These are phyloP conservation scores for Procavia capensis DNA, from an alignment of 2,113 vertebrate genomes.

Conservation along the genomic window DNA sequence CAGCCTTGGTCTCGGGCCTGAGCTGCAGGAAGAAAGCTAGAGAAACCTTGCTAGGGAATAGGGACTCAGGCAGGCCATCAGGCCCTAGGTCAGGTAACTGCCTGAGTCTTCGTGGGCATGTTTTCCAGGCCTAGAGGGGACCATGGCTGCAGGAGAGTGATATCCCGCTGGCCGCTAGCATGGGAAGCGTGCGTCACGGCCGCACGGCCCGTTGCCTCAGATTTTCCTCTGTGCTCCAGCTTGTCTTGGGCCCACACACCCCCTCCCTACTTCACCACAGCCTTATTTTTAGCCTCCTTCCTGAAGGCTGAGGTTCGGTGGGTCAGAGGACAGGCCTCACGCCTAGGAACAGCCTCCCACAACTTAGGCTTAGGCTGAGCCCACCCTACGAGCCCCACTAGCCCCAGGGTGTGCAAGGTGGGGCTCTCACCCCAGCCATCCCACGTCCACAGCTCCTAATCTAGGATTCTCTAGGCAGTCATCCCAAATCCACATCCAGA, in stretches of 20 bases:
- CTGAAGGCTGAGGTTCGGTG: slow-evolving; percentile 81
- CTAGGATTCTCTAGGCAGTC: background rate
- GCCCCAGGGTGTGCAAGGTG: background rate
- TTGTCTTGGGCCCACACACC: background rate
- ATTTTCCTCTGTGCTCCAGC: slow-evolving; percentile 77
- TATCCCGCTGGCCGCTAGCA: slow-evolving; percentile 31
- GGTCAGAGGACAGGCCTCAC: slow-evolving; percentile 74
- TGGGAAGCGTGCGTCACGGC: slow-evolving; percentile 72
- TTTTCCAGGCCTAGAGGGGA: background rate
- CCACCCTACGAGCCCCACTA: background rate
- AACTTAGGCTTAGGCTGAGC: slow-evolving; percentile 33
- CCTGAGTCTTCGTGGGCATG: background rate
- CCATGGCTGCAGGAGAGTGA: background rate
- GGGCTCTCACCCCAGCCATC: background rate
- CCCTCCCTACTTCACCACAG: slow-evolving; percentile 71
- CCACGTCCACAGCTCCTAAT: rapidly evolving
- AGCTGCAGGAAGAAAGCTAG: background rate
- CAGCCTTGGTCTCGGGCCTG: background rate
- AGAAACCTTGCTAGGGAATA: background rate
- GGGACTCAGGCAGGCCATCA: background rate
- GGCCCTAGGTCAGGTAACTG: slow-evolving; percentile 1
- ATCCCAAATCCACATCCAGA: background rate
- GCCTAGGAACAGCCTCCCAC: slow-evolving; percentile 61
- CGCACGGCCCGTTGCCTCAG: slow-evolving; percentile 27
- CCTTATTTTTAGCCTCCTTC: slow-evolving; percentile 80